Percentiles rank a stretch among this genome's conserved stretches.
These are phyloP conservation scores for Sebastes fasciatus DNA, from an alignment of 2,113 vertebrate species.

Conservation along the genomic window DNA sequence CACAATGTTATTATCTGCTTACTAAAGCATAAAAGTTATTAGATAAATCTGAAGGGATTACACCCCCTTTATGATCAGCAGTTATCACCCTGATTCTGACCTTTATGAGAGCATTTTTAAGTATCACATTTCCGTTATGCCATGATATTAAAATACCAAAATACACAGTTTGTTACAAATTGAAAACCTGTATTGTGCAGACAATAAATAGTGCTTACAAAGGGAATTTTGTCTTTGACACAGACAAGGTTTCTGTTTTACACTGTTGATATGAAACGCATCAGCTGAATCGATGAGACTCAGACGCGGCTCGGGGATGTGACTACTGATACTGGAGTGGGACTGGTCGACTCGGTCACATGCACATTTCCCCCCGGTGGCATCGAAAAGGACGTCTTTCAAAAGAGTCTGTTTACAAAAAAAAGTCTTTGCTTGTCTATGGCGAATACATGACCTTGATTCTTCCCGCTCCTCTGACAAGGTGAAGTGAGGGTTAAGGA, in stretches of 20 bases:
- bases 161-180: conserved; percentile 83
- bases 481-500: conserved; percentile 58
- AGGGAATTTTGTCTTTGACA: conserved; percentile 83
- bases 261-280: conserved; percentile 83
- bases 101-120: neutral
- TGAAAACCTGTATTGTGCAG: conserved; percentile 93
- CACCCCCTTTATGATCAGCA: neutral
- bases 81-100: conserved; percentile 8
- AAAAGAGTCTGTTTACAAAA: conserved; percentile 81
- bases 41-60: conserved; percentile 39
- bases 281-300: conserved; percentile 72
- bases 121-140: conserved; percentile 9
- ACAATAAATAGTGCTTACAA: conserved; percentile 96
- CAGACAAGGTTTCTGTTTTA: conserved; percentile 84
- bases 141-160: conserved; percentile 83
- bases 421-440: conserved; percentile 63
- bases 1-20: conserved; percentile 7
- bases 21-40: neutral
- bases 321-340: conserved; percentile 83
- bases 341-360: conserved; percentile 86
- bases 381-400: conserved; percentile 74
- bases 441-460: conserved; percentile 59
- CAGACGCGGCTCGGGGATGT: conserved; percentile 72
- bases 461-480: conserved; percentile 57
- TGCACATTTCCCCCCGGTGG: conserved; percentile 78